Base-by-base conservation (phyloP, 2,113 vertebrate genomes). In the Onychorhynchus coronatus region DNA sequence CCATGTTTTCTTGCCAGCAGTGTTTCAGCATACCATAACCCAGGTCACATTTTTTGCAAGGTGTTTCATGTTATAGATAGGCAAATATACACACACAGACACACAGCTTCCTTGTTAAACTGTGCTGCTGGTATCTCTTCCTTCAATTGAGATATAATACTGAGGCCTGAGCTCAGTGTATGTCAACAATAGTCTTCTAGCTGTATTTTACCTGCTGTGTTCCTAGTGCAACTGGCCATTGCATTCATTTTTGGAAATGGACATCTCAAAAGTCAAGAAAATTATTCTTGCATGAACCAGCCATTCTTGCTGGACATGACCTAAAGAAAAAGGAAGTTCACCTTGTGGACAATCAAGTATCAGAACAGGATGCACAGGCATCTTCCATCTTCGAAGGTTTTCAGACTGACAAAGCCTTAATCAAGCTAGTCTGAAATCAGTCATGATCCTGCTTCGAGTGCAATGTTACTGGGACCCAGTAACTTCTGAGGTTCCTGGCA, bases 61-160 rank as follows among this genome's bases (percentile, higher is more conserved):
- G 3, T 5, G 25, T 21, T 56, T 25, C n/a, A 41, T 52, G 31
- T 30, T 79, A 46, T 4, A 46, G 30, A 28, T 70, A 33, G 46
- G 10, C 28, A 70, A 42, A 47, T 39, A 25, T 10, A 33, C 22
- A n/a, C 20, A 18, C 24, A 42, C 2, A 0, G 15, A 3, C 14
- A 2, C 17, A 3, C 11, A 4, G 16, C 31, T 14, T 62, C 31
- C 37, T 46, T 53, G 73, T n/a, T 73, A 73, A 56, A 2, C 53
- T 55, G 35, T 68, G 35, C 33, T 72, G 42, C 59, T 71, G 58
- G 7, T 50, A 17, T 2, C 70, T 88, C 44, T 35, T 73, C 52
- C 62, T 76, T 65, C 0, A 0, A 1, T 0, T 49, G 49, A 56
- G 58, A 5, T 75, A 75, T 23, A 18, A 0, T 37, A 10, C 33